Percentiles rank a stretch among this genome's conserved stretches.
These are phyloP conservation scores for Drosophila prolongata DNA, from an alignment of 2,888 invertebrate genomes.

Conservation along the genomic window DNA sequence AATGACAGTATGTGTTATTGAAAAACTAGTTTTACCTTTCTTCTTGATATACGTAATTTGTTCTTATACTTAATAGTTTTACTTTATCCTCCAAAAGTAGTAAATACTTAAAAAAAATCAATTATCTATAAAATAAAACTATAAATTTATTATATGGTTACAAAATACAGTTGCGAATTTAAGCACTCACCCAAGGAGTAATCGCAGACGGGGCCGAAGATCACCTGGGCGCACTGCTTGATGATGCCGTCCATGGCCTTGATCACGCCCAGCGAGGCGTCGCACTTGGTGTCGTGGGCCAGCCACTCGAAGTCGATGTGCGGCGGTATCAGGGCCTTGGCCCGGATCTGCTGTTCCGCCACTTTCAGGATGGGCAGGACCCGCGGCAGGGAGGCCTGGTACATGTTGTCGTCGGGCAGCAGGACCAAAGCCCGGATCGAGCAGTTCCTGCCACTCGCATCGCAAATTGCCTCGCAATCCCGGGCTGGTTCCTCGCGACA, in stretches of 20 bases:
- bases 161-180: no score
- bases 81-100: no score
- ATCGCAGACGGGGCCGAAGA: conserved; percentile 93
- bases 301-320: conserved; percentile 87
- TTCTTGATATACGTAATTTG: no score
- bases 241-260: conserved; percentile 90
- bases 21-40: no score
- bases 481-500: conserved; percentile 79
- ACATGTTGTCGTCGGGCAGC: conserved; percentile 87
- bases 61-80: no score
- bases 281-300: conserved; percentile 89
- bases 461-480: conserved; percentile 80
- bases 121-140: no score
- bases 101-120: no score
- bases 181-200: conserved; percentile 89
- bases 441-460: conserved; percentile 83
- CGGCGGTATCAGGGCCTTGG: conserved; percentile 86
- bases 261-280: conserved; percentile 89
- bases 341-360: conserved; percentile 86
- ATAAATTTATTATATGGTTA: no score
- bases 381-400: conserved; percentile 86
- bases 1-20: no score
- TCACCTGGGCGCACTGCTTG: conserved; percentile 90
- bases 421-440: conserved; percentile 88
- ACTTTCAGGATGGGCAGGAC: conserved; percentile 87